Conservation (phyloP, 2,797 vertebrate genomes). For the Vespertilio murinus region DNA sequence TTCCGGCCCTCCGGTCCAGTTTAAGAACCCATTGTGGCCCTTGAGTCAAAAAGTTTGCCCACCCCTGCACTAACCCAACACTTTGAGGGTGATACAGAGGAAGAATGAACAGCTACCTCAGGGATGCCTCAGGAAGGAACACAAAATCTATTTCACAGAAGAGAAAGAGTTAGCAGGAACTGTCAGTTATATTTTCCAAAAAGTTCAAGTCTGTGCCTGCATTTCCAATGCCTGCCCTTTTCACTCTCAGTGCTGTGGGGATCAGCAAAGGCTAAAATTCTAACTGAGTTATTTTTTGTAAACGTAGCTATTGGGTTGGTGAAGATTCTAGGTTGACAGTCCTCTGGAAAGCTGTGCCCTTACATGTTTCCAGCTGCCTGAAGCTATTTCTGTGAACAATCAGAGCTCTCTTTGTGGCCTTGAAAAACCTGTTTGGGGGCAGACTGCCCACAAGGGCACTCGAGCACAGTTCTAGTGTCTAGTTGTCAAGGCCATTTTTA, state of each 20-base stretch:
- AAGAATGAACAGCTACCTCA: not conserved
- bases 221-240: not conserved
- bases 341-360: not conserved
- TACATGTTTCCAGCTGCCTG: not conserved
- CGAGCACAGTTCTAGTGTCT: not conserved
- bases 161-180: not conserved
- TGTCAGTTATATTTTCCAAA: not conserved
- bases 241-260: not conserved
- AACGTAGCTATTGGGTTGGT: not conserved
- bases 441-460: not conserved
- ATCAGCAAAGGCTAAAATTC: not conserved
- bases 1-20: no score
- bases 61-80: not conserved
- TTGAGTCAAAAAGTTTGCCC: no score
- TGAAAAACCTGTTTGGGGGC: not conserved
- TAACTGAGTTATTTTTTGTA: not conserved
- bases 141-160: not conserved
- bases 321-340: not conserved
- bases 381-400: not conserved
- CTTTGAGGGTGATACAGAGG: not conserved
- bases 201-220: not conserved
- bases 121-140: not conserved
- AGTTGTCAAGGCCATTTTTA: not conserved
- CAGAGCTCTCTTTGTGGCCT: not conserved
- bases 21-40: no score